Conservation (phyloP, 2,888 invertebrate species). For the Standfussiana lucernea region DNA sequence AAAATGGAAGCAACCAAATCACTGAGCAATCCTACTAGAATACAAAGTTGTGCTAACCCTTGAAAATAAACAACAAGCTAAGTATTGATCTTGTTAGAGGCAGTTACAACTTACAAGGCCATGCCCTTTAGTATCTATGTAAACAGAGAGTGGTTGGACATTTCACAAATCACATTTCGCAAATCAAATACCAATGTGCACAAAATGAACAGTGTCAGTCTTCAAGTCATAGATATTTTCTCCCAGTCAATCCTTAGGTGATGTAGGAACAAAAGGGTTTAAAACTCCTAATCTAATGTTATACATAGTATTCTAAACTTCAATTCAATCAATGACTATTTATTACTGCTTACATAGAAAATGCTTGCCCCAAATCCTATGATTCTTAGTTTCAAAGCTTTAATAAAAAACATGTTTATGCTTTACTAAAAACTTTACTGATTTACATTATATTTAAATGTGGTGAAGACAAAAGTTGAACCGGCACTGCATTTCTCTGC, state of each 20-base stretch:
- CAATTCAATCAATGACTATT: not conserved
- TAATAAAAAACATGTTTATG: not conserved
- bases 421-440: too few relatives aligned
- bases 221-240: not conserved
- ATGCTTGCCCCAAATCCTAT: not conserved
- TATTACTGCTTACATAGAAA: not conserved
- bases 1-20: slow-evolving; percentile 1
- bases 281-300: not conserved
- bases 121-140: not conserved
- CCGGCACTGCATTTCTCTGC: not conserved
- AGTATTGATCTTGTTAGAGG: slow-evolving; percentile 34
- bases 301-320: not conserved
- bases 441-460: not conserved
- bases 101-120: slow-evolving; percentile 12
- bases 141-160: not conserved
- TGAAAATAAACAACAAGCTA: slow-evolving; percentile 14
- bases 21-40: not conserved
- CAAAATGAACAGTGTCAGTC: not conserved
- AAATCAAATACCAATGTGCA: not conserved
- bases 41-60: not conserved
- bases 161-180: too few relatives aligned
- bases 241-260: not conserved
- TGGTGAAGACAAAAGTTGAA: not conserved
- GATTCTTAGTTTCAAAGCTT: not conserved
- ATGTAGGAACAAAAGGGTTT: not conserved